phyloP scores from a whole-genome alignment of 2,113 vertebrate genomes.

The Phylloscopus whistleri region DNA sequence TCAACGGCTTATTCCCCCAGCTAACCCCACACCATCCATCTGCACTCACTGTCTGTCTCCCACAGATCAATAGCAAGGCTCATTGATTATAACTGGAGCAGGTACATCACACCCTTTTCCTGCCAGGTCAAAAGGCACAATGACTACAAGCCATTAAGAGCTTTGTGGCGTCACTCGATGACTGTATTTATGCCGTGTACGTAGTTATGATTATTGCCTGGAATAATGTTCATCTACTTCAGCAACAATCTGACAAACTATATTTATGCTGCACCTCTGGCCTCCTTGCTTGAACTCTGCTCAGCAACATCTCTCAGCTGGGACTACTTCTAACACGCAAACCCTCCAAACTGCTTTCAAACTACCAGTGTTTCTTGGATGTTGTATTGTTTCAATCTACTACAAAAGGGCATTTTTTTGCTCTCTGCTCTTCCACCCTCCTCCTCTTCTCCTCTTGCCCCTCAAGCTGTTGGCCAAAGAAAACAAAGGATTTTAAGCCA shows the following conservation, averaged over 20 bases:
- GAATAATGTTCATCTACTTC: constrained; percentile 45
- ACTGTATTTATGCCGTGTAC: background rate
- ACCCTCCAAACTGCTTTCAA: constrained; percentile 30
- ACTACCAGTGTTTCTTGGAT: constrained; percentile 10
- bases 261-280: constrained; percentile 63
- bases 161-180: background rate
- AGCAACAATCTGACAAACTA: constrained; percentile 42
- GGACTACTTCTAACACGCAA: constrained; percentile 47
- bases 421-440: background rate
- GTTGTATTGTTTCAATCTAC: constrained; percentile 23
- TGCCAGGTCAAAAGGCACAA: constrained; percentile 40
- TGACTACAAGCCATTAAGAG: constrained; percentile 19
- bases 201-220: background rate
- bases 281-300: constrained; percentile 60
- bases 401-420: constrained; percentile 12
- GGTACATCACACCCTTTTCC: background rate
- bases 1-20: background rate
- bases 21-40: background rate
- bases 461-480: background rate
- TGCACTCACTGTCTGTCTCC: background rate
- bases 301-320: constrained; percentile 49
- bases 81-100: background rate
- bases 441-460: background rate
- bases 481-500: background rate
- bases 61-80: constrained; percentile 36